A percentile compares a stretch with the other conserved stretches of the same genome.
These are phyloP conservation scores for Neoseiulus cucumeris DNA, from an alignment of 1,140 invertebrate genomes.

Conservation along the genomic window DNA sequence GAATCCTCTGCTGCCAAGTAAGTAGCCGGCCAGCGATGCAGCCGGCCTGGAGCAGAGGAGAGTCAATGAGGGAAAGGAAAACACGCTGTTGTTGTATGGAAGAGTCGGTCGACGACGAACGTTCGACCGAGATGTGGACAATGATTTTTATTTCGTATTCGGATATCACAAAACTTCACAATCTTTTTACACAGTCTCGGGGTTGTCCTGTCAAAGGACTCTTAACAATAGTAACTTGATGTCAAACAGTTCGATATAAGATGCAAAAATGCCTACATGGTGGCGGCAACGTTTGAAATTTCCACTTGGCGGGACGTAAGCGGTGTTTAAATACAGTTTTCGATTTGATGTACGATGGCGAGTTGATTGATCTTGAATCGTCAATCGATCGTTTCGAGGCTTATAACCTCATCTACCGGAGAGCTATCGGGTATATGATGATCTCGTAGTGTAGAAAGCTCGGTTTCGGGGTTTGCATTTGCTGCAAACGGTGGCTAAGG, in stretches of 20 bases:
- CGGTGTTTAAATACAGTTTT: background rate
- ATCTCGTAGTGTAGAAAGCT: background rate
- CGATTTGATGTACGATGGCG: slow-evolving; percentile 10
- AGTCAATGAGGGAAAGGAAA: background rate
- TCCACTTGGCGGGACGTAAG: background rate
- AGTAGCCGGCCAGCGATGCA: too few species aligned
- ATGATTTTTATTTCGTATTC: slow-evolving; percentile 8
- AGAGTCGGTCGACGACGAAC: background rate
- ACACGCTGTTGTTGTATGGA: too few species aligned
- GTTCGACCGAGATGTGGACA: background rate
- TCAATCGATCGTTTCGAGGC: background rate
- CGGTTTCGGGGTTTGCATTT: background rate
- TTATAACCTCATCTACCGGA: background rate
- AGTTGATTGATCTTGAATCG: background rate
- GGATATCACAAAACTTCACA: slow-evolving; percentile 7
- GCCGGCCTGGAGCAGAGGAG: background rate
- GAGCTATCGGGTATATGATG: background rate
- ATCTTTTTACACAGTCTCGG: background rate
- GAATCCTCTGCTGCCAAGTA: too few species aligned
- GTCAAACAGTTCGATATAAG: background rate
- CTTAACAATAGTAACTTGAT: too few species aligned
- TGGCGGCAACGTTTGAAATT: slow-evolving; percentile 5
- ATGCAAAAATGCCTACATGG: background rate
- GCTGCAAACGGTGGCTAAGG: slow-evolving; percentile 3
- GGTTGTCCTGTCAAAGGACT: too few species aligned